Evolutionary conservation across 2,888 invertebrate genomes (phyloP), one percentile per base, ranked within the genome.

Genomic region (Cryptocheilus praepositus): DNA sequence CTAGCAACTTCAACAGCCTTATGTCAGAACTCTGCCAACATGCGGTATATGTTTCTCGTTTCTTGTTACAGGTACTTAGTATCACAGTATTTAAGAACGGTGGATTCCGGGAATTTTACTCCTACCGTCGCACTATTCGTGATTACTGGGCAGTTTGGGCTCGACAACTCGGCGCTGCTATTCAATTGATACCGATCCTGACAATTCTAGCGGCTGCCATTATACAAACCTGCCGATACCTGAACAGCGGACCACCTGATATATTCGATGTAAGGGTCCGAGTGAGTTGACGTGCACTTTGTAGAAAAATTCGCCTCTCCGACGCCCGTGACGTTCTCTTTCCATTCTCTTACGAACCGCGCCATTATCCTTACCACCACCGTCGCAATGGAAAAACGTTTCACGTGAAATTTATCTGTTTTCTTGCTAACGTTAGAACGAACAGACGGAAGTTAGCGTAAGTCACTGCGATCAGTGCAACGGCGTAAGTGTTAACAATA

Each of bases 111-210:
- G 93, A 93, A 76, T 89, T 94, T 69, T 94, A 93, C 79, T 90
- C 92, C 64, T 94, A 94, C 92, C 91, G 92, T 21, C 89, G 89
- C 3, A 89, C 90, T 4, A 87, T 86, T 44, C 90, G 91, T 69
- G 93, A 94, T 1, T 96, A 95, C 84, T 96, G 96, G 93, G 92
- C 94, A 0, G 89, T 94, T 43, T 96, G 95, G 95, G 91, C 93
- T 15, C 91, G 95, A 0, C 95, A 96, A 86, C 88, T 95, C 21
- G 96, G 94, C 0, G 94, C 95, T 0, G 80, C 89, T 2, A 84
- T 92, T 79, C 96, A 97, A 85, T 91, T 96, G 66, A 90, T 93
- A 15, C 94, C 95, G 3, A 89, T 97, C 49, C 88, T 97, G 3
- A 89, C 93, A 5, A 92, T 96, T 43, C 96, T 95, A 0, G 87